Percentiles rank a stretch among this genome's conserved stretches.
These are phyloP conservation scores for Pollachius pollachius DNA, from an alignment of 2,113 vertebrate genomes.

Conservation along the genomic window DNA sequence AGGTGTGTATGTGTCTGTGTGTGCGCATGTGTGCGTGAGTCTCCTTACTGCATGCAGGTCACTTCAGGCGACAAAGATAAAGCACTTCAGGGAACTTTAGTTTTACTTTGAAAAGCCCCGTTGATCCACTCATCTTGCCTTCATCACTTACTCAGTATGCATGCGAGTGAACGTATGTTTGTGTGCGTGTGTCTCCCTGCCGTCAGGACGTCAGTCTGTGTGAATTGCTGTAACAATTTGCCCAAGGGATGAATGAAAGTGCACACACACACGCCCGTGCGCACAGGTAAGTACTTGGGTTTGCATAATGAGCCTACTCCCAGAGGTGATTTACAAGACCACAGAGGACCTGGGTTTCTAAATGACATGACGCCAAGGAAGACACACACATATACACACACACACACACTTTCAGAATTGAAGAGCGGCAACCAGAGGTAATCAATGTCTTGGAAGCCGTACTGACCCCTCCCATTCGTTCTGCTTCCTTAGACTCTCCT, in stretches of 20 bases:
- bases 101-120: no score
- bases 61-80: constrained; percentile 22
- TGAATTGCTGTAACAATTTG: neutral
- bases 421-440: constrained; percentile 62
- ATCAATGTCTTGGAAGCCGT: constrained; percentile 62
- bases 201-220: neutral
- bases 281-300: constrained; percentile 18
- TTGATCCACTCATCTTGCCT: no score
- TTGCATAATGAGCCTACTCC: constrained; percentile 6
- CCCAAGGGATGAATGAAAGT: constrained; percentile 19
- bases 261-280: constrained; percentile 16
- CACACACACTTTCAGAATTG: constrained; percentile 15
- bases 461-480: constrained; percentile 9
- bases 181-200: neutral
- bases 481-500: constrained; percentile 21
- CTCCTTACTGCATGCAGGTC: constrained; percentile 25
- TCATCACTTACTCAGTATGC: no score
- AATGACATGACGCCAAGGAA: no score
- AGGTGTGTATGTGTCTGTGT: constrained; percentile 7
- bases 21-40: constrained; percentile 4
- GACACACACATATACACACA: constrained; percentile 13
- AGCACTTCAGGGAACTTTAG: neutral
- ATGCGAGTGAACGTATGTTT: neutral
- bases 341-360: no score
- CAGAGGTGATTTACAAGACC: neutral